Evolutionary conservation across 2,888 invertebrate genomes (phyloP).

Genomic region (Cyclophora albipunctata): DNA sequence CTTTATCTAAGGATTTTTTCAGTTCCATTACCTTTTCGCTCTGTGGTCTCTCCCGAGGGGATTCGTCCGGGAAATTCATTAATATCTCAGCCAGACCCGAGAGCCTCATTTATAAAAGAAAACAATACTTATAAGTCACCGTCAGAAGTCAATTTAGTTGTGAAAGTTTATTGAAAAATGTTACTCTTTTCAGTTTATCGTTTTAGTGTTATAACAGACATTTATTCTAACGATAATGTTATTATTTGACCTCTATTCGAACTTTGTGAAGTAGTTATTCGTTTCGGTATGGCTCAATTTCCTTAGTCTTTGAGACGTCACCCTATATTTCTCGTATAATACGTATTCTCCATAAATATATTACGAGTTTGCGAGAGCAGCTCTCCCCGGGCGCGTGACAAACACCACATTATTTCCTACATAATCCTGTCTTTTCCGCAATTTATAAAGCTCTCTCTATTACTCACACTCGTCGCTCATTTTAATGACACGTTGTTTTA

Average conservation of each 20-base stretch:
- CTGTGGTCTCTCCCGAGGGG: slow-evolving; percentile 33
- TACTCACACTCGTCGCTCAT: slow-evolving; percentile 27
- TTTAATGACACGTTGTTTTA: slow-evolving; percentile 35
- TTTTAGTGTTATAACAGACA: background rate
- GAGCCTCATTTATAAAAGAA: slow-evolving; percentile 26
- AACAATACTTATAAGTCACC: slow-evolving; percentile 17
- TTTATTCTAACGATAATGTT: no score
- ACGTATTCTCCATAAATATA: slow-evolving; percentile 17
- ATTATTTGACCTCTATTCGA: no score
- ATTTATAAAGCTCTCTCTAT: slow-evolving; percentile 34
- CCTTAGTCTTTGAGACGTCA: no score
- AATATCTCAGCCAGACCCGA: slow-evolving; percentile 33
- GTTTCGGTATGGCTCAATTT: no score
- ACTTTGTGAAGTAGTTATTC: no score
- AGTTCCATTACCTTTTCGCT: slow-evolving; percentile 44
- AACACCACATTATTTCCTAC: slow-evolving; percentile 29
- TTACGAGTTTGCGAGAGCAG: slow-evolving; percentile 16
- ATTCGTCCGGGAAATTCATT: slow-evolving; percentile 39
- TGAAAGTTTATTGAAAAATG: slow-evolving; percentile 6
- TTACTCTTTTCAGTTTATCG: slow-evolving; percentile 4
- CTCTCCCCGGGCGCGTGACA: slow-evolving; percentile 17
- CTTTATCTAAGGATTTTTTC: slow-evolving; percentile 41
- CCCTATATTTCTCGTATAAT: no score
- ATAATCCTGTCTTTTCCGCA: slow-evolving; percentile 30
- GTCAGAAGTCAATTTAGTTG: slow-evolving; percentile 10